These are phyloP conservation scores for Lysandra bellargus DNA, from an alignment of 2,888 invertebrate species.

Conservation along the genomic window DNA sequence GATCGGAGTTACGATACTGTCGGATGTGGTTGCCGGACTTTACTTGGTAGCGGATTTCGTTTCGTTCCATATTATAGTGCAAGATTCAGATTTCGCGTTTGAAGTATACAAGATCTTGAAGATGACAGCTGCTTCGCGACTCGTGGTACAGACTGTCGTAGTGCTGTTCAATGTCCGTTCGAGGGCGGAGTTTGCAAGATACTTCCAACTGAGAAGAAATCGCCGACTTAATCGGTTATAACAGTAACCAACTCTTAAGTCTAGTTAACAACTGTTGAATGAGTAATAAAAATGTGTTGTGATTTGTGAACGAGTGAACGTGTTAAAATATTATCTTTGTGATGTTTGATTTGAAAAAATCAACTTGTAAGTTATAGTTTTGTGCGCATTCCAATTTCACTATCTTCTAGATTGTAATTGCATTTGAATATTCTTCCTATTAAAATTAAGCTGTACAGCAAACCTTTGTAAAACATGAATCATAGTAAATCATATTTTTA, in stretches of 20 bases:
- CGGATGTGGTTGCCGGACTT: background rate
- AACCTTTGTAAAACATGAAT: background rate
- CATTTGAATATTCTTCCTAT: background rate
- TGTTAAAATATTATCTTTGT: too few species aligned
- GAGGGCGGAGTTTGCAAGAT: background rate
- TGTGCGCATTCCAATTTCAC: background rate
- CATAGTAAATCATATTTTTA: background rate
- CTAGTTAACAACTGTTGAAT: too few species aligned
- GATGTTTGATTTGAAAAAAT: too few species aligned
- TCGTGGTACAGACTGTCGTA: background rate
- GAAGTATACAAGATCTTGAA: background rate
- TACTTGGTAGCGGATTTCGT: background rate
- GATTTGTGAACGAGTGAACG: too few species aligned
- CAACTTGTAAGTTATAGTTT: too few species aligned
- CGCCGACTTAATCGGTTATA: background rate
- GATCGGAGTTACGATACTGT: constrained; percentile 6
- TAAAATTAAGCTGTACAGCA: background rate
- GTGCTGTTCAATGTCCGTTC: constrained; percentile 3
- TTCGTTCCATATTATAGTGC: background rate
- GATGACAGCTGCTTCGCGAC: background rate
- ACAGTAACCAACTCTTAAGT: too few species aligned
- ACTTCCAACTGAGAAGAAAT: background rate
- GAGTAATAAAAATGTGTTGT: too few species aligned
- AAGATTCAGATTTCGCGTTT: background rate
- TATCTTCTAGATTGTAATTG: background rate